These are phyloP conservation scores for Galago senegalensis DNA, from an alignment of 2,797 vertebrate genomes.

Conservation along the genomic window DNA sequence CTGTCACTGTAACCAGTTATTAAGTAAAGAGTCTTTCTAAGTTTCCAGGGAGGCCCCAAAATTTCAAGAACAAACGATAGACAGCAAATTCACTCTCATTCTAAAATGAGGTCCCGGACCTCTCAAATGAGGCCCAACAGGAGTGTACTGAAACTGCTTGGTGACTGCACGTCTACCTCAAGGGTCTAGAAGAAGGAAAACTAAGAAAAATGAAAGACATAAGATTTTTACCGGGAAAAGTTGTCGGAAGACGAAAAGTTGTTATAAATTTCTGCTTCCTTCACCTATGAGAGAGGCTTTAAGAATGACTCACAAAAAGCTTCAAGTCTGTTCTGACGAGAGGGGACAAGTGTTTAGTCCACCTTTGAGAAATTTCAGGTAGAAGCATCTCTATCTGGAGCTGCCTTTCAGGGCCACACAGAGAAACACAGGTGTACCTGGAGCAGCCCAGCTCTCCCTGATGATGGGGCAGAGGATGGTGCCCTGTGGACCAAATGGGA, in stretches of 20 bases:
- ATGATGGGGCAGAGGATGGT: rapidly evolving
- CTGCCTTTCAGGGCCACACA: not conserved
- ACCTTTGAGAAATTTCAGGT: not conserved
- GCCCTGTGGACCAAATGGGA: not conserved
- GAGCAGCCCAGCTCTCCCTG: not conserved
- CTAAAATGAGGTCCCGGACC: not conserved
- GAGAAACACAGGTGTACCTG: not conserved
- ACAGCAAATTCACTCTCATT: not conserved
- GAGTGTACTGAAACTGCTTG: not conserved
- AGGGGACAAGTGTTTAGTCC: not conserved
- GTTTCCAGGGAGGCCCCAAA: not conserved
- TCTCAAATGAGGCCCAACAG: not conserved
- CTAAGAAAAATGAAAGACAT: not conserved
- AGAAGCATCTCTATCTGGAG: not conserved
- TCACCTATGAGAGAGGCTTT: not conserved
- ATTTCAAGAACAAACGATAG: not conserved
- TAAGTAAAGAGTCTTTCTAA: not conserved
- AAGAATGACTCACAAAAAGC: not conserved
- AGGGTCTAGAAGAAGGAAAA: not conserved
- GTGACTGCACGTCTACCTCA: not conserved
- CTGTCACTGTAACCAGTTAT: not conserved
- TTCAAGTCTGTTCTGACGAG: not conserved
- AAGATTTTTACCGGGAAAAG: slow-evolving; percentile 1
- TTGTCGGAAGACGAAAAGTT: not conserved
- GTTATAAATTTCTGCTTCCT: not conserved